A percentile compares a stretch with the other conserved stretches of the same genome.
These are phyloP conservation scores for Ceriagrion tenellum DNA, from an alignment of 2,888 invertebrate species.

Conservation along the genomic window DNA sequence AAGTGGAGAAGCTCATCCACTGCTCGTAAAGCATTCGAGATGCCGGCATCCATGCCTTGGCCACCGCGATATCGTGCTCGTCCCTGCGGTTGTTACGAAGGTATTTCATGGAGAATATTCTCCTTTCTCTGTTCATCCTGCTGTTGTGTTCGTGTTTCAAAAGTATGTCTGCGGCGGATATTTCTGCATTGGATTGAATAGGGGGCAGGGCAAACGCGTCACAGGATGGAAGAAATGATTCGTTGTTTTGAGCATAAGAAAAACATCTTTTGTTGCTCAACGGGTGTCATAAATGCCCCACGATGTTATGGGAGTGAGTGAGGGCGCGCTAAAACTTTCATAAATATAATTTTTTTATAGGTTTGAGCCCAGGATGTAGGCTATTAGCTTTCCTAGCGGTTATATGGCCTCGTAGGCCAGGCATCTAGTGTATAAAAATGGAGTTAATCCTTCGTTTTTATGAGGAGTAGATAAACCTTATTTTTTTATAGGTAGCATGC, in stretches of 20 bases:
- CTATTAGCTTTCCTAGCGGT: background rate
- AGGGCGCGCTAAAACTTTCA: background rate
- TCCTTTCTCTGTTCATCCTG: background rate
- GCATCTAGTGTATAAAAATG: background rate
- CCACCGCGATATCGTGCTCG: background rate
- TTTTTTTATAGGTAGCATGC: background rate
- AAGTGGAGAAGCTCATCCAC: background rate
- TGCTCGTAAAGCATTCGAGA: background rate
- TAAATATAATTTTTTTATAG: background rate
- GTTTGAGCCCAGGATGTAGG: background rate
- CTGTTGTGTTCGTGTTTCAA: background rate
- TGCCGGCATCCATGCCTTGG: background rate
- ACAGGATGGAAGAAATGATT: background rate
- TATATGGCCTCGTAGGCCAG: background rate
- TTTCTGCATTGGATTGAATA: background rate
- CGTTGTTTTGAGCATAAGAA: background rate
- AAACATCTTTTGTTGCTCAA: background rate
- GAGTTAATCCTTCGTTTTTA: background rate
- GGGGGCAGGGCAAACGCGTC: background rate
- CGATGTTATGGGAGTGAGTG: background rate
- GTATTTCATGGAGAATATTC: background rate
- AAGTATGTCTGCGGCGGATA: background rate
- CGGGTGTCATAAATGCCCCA: background rate
- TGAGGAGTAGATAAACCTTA: background rate
- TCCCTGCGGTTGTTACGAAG: background rate